These are phyloP conservation scores for Bathynomus jamesi DNA, from an alignment of 1,140 invertebrate species.

Conservation along the genomic window DNA sequence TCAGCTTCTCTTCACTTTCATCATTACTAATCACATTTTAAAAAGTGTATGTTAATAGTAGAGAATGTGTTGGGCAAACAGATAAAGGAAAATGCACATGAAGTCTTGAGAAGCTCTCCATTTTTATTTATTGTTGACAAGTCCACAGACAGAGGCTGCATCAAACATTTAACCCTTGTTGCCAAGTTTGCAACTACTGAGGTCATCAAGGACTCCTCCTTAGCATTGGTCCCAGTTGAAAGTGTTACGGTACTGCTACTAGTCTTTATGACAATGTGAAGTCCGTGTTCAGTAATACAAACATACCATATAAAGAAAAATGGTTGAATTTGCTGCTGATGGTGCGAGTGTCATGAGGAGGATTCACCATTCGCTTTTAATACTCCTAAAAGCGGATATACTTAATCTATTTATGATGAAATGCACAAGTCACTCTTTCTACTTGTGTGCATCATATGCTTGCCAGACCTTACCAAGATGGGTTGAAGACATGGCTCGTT, in stretches of 20 bases:
- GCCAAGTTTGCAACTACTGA: slow-evolving; percentile 2
- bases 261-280: neutral
- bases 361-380: slow-evolving; percentile 21
- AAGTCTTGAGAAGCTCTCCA: neutral
- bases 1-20: too few relatives aligned
- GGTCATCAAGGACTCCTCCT: neutral
- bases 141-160: slow-evolving; percentile 16
- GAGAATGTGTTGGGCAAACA: neutral
- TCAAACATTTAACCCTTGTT: slow-evolving; percentile 8
- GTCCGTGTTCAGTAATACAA: neutral
- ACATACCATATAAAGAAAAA: slow-evolving; percentile 1
- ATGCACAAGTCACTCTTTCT: slow-evolving; percentile 30
- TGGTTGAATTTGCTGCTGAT: slow-evolving; percentile 24
- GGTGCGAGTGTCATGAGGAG: slow-evolving; percentile 26
- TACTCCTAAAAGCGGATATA: slow-evolving; percentile 17
- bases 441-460: slow-evolving; percentile 13
- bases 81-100: neutral
- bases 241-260: slow-evolving; percentile 4
- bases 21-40: neutral
- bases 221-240: neutral
- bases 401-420: slow-evolving; percentile 28
- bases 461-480: neutral
- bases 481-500: slow-evolving; percentile 5
- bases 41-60: too few relatives aligned
- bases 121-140: slow-evolving; percentile 12